These are phyloP conservation scores for Hermaeophaga mercurialis DNA, from an alignment of 2,888 invertebrate species.

Conservation along the genomic window DNA sequence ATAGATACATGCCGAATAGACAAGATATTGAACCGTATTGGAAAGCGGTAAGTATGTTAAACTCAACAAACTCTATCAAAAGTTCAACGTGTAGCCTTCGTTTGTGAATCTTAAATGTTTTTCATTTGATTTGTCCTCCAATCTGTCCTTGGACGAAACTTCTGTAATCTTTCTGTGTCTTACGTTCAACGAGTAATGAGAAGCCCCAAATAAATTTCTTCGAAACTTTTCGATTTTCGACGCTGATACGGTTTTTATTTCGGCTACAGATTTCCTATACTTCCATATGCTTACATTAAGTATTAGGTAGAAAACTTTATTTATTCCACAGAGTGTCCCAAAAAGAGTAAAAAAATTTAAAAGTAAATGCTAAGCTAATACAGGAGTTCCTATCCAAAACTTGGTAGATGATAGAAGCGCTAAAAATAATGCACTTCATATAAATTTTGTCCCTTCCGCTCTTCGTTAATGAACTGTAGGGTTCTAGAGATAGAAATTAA, in stretches of 20 bases:
- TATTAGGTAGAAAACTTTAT: too few species aligned
- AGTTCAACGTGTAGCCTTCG: slow-evolving; percentile 24
- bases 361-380: too few species aligned
- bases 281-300: too few species aligned
- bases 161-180: slow-evolving; percentile 24
- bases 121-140: slow-evolving; percentile 28
- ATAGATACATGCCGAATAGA: slow-evolving; percentile 6
- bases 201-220: slow-evolving; percentile 25
- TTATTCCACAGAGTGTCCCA: too few species aligned
- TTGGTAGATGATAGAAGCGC: too few species aligned
- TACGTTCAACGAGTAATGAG: slow-evolving; percentile 22
- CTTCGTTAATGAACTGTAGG: too few species aligned
- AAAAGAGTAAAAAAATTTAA: too few species aligned
- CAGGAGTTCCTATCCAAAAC: too few species aligned
- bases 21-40: slow-evolving; percentile 6
- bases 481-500: too few species aligned
- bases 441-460: too few species aligned
- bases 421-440: too few species aligned
- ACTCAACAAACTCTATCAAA: slow-evolving; percentile 28
- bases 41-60: slow-evolving; percentile 24
- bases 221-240: slow-evolving; percentile 20
- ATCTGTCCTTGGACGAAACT: slow-evolving; percentile 14
- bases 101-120: slow-evolving; percentile 28
- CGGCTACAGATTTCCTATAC: slow-evolving; percentile 5
- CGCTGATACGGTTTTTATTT: slow-evolving; percentile 17